phyloP scores from a whole-genome alignment of 2,888 invertebrate species.

The Dysmachus trigonus region DNA sequence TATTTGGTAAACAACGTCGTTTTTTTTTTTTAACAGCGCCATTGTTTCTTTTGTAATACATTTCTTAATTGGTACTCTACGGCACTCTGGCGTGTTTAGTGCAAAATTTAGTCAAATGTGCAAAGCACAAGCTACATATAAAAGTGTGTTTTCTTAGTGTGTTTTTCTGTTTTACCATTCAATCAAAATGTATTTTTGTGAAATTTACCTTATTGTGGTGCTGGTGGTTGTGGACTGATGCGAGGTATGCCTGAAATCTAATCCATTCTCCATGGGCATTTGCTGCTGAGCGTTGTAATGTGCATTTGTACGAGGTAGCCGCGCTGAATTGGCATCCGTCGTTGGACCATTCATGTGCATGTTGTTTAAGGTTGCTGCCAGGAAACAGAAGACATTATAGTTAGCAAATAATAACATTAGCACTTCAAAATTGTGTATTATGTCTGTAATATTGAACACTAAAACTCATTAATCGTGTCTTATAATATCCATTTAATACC shows the following conservation, averaged over 20 bases:
- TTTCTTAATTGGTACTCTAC: background rate
- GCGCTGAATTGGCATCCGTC: conserved; percentile 48
- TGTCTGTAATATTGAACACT: no score
- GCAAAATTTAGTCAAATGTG: background rate
- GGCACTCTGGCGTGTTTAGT: background rate
- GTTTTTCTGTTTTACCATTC: background rate
- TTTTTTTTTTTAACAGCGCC: background rate
- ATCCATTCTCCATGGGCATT: conserved; percentile 57
- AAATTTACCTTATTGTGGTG: conserved; percentile 49
- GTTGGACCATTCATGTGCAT: conserved; percentile 55
- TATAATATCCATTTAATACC: no score
- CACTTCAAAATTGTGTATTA: no score
- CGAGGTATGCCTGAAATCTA: conserved; percentile 57
- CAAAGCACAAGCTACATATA: background rate
- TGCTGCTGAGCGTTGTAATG: conserved; percentile 49
- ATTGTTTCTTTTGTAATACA: background rate
- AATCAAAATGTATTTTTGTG: background rate
- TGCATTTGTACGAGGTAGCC: conserved; percentile 45
- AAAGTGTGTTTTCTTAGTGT: background rate
- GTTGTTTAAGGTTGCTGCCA: conserved; percentile 51
- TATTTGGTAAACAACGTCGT: background rate
- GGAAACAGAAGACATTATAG: conserved; percentile 4
- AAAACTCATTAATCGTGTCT: no score
- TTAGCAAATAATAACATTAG: background rate
- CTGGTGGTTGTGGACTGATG: conserved; percentile 51